These are phyloP conservation scores for Nomada lathburiana DNA, from an alignment of 2,888 invertebrate species.

Conservation along the genomic window DNA sequence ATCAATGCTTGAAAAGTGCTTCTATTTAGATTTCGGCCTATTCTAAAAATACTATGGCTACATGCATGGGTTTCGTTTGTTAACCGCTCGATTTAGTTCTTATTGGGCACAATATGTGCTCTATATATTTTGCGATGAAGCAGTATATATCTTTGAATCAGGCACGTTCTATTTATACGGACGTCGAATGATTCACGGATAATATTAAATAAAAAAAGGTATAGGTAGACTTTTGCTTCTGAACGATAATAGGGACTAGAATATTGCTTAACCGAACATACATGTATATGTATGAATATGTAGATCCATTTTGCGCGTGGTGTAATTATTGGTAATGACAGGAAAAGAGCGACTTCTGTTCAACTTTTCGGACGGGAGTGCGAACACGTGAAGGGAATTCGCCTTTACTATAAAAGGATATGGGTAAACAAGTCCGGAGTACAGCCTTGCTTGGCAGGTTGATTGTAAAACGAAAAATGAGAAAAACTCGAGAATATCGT, in stretches of 20 bases:
- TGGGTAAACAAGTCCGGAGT: conserved; percentile 60
- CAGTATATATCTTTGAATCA: conserved; percentile 22
- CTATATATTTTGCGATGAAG: conserved; percentile 18
- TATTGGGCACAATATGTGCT: conserved; percentile 29
- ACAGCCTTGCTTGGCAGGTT: conserved; percentile 51
- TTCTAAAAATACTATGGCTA: conserved; percentile 19
- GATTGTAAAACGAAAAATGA: conserved; percentile 41
- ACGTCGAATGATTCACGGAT: conserved; percentile 35
- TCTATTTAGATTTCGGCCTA: conserved; percentile 11
- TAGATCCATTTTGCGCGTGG: conserved; percentile 7
- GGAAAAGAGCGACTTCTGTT: conserved; percentile 23
- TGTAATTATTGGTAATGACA: not conserved
- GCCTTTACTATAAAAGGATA: conserved; percentile 64
- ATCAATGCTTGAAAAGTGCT: not conserved
- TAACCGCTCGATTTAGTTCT: conserved; percentile 19
- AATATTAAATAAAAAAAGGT: conserved; percentile 24
- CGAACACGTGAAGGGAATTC: conserved; percentile 45
- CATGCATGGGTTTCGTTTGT: conserved; percentile 23
- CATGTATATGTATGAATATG: too few species aligned
- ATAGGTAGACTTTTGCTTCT: not conserved
- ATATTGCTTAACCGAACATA: not conserved
- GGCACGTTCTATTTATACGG: conserved; percentile 41
- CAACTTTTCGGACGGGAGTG: conserved; percentile 48
- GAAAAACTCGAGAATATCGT: conserved; percentile 22
- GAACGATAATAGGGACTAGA: not conserved